phyloP scores from a whole-genome alignment of 2,888 invertebrate genomes.

The Brachycybe producta region DNA sequence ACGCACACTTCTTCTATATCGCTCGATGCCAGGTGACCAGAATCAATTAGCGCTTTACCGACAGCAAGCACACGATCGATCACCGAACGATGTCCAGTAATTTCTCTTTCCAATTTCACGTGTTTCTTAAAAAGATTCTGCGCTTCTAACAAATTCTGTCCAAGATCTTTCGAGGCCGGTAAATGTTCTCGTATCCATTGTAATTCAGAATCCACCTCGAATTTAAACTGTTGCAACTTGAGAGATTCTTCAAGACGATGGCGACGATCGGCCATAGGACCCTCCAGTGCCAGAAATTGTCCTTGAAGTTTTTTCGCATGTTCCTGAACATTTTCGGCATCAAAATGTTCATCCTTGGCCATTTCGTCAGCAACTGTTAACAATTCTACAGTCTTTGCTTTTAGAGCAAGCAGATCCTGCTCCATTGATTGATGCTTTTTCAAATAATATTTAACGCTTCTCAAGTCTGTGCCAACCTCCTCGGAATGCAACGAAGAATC shows the following conservation, averaged over 20 bases:
- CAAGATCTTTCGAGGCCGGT: constrained; percentile 54
- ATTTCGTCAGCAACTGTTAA: constrained; percentile 67
- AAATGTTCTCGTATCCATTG: constrained; percentile 91
- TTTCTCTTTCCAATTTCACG: constrained; percentile 79
- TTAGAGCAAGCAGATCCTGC: constrained; percentile 70
- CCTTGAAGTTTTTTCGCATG: constrained; percentile 61
- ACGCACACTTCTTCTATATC: constrained; percentile 63
- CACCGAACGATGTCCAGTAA: constrained; percentile 69
- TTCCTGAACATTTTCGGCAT: constrained; percentile 68
- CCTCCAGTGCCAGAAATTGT: constrained; percentile 46
- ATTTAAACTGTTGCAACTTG: constrained; percentile 79
- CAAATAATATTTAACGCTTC: constrained; percentile 79
- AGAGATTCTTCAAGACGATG: constrained; percentile 70
- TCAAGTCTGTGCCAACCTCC: constrained; percentile 74
- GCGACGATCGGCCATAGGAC: constrained; percentile 55
- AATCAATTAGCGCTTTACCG: constrained; percentile 59
- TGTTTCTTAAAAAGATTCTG: constrained; percentile 87
- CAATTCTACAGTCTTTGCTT: constrained; percentile 62
- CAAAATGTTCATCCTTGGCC: constrained; percentile 88
- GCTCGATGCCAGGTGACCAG: constrained; percentile 63
- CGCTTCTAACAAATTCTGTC: constrained; percentile 79
- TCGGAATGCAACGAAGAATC: constrained; percentile 58
- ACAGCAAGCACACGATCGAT: constrained; percentile 68
- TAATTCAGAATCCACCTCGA: constrained; percentile 80
- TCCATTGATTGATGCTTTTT: constrained; percentile 78